phyloP scores from a whole-genome alignment of 2,888 invertebrate genomes.

The Phengaris alcon region DNA sequence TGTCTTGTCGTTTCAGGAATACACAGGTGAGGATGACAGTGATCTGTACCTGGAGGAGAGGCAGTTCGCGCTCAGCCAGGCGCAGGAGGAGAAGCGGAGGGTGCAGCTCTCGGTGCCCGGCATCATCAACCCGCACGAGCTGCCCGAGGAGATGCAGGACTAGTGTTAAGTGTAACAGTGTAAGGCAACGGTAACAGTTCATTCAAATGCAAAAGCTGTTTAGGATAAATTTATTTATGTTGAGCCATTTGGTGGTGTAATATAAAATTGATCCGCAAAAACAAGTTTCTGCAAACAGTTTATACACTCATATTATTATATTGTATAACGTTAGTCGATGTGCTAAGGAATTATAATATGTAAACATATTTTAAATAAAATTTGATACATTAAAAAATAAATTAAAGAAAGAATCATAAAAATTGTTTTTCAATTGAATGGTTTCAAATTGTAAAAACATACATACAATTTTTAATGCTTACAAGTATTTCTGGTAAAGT shows the following conservation, averaged over 20 bases:
- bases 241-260: not conserved
- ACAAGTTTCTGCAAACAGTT: not conserved
- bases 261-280: not conserved
- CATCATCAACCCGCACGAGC: slow-evolving; percentile 96
- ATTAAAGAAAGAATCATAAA: not conserved
- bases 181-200: slow-evolving; percentile 48
- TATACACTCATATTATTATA: not conserved
- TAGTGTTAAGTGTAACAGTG: slow-evolving; percentile 53
- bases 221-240: slow-evolving; percentile 26
- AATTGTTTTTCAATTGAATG: not conserved
- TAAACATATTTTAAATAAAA: not conserved
- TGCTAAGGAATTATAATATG: not conserved
- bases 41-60: slow-evolving; percentile 98
- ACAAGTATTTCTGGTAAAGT: too few species aligned
- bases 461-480: not conserved
- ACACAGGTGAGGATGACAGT: slow-evolving; percentile 98
- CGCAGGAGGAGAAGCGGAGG: slow-evolving; percentile 95
- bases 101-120: slow-evolving; percentile 97
- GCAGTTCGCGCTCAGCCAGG: slow-evolving; percentile 90
- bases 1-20: slow-evolving; percentile 84
- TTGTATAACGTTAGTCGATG: not conserved
- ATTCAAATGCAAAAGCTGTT: slow-evolving; percentile 38
- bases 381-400: not conserved
- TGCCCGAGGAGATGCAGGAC: slow-evolving; percentile 98
- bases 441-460: not conserved